Percentiles rank a stretch among this genome's conserved stretches.
These are phyloP conservation scores for Ageneiosus marmoratus DNA, from an alignment of 2,113 vertebrate species.

Conservation along the genomic window DNA sequence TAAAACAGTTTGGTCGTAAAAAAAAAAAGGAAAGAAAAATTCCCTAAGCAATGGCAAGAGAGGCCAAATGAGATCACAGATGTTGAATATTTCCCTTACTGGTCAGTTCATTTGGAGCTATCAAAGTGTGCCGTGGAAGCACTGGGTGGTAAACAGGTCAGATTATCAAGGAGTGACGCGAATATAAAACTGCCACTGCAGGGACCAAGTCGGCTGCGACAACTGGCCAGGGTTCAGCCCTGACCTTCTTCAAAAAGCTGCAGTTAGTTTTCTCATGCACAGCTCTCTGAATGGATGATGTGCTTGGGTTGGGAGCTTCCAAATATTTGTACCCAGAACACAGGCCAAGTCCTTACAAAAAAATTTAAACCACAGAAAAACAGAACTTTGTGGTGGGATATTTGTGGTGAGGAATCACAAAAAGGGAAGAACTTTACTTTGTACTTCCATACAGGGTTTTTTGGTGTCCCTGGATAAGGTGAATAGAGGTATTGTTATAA, in stretches of 20 bases:
- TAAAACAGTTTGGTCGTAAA: slow-evolving; percentile 16
- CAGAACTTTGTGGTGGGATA: neutral
- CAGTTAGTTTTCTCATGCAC: slow-evolving; percentile 5
- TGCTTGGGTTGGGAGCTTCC: slow-evolving; percentile 8
- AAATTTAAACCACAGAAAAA: slow-evolving; percentile 10
- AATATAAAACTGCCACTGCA: slow-evolving; percentile 67
- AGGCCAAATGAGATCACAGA: slow-evolving; percentile 47
- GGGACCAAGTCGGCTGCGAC: slow-evolving; percentile 46
- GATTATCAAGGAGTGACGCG: slow-evolving; percentile 76
- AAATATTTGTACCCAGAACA: slow-evolving; percentile 1
- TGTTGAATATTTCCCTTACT: slow-evolving; percentile 77
- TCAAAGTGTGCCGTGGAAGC: slow-evolving; percentile 71
- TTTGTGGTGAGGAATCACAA: slow-evolving; percentile 29
- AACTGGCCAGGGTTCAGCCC: slow-evolving; percentile 58
- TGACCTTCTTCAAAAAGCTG: slow-evolving; percentile 32
- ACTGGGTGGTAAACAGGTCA: slow-evolving; percentile 69
- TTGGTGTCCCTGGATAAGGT: slow-evolving; percentile 5
- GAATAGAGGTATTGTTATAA: slow-evolving; percentile 41
- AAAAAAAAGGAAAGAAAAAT: neutral
- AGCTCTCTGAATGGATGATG: slow-evolving; percentile 15
- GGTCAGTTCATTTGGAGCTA: slow-evolving; percentile 72
- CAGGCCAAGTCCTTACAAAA: slow-evolving; percentile 23
- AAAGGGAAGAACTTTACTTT: slow-evolving; percentile 2
- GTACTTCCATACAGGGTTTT: neutral
- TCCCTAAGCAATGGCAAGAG: slow-evolving; percentile 31